phyloP scores from a whole-genome alignment of 1,140 invertebrate species.

The Aphelinus atriplicis region DNA sequence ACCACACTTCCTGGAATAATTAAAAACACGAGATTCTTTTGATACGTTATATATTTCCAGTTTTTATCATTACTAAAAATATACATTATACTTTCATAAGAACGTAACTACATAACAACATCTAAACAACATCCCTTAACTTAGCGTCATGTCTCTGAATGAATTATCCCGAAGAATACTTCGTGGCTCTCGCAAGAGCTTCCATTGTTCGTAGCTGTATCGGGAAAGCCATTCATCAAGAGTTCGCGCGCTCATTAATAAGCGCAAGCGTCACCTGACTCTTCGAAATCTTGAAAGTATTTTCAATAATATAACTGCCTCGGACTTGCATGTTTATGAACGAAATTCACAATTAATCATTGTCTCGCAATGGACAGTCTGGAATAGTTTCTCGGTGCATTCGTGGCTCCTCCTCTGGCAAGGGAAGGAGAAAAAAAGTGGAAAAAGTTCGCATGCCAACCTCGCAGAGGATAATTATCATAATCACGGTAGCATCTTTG shows the following conservation, averaged over 20 bases:
- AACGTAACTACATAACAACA: slow-evolving; percentile 26
- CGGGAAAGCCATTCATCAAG: slow-evolving; percentile 30
- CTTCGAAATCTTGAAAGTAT: slow-evolving; percentile 24
- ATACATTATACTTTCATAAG: no score
- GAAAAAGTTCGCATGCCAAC: background rate
- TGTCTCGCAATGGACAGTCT: slow-evolving; percentile 15
- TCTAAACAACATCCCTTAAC: slow-evolving; percentile 1
- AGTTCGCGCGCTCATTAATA: slow-evolving; percentile 1
- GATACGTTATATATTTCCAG: no score
- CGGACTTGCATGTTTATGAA: background rate
- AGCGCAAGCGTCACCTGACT: slow-evolving; percentile 6
- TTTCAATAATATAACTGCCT: slow-evolving; percentile 13
- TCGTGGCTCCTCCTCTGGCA: background rate
- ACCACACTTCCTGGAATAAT: no score
- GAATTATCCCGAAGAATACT: slow-evolving; percentile 13
- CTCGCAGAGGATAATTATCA: slow-evolving; percentile 21
- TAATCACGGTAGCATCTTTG: slow-evolving; percentile 35
- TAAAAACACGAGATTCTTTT: no score
- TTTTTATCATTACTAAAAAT: no score
- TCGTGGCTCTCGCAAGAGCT: background rate
- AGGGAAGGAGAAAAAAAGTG: background rate
- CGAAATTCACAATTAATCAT: slow-evolving; percentile 35
- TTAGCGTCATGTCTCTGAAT: slow-evolving; percentile 11
- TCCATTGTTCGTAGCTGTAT: slow-evolving; percentile 27
- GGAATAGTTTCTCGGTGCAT: background rate